Percentiles rank a stretch among this genome's conserved stretches.
Evolutionary conservation across 1,140 invertebrate species (phyloP).

Genomic region (Hylyphantes graminicola): DNA sequence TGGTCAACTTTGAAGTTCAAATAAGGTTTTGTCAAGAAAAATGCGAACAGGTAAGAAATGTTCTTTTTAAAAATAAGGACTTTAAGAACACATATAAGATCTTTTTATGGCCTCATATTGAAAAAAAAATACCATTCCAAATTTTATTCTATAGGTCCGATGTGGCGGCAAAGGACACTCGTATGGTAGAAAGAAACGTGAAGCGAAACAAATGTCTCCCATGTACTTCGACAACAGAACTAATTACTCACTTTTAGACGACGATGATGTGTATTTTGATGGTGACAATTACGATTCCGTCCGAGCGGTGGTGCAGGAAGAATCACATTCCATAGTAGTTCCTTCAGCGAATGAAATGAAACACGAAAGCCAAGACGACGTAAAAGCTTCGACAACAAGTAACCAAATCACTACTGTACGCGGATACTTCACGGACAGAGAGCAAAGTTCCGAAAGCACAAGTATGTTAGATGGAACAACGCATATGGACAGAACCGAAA

Average conservation of each 20-base stretch:
- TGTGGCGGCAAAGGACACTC: constrained; percentile 53
- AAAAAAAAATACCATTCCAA: too few relatives aligned
- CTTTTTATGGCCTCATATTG: too few relatives aligned
- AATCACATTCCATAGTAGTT: constrained; percentile 26
- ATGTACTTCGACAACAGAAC: constrained; percentile 7
- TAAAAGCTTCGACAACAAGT: constrained; percentile 10
- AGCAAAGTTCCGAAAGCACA: neutral
- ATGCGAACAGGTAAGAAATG: constrained; percentile 68
- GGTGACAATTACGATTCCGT: constrained; percentile 30
- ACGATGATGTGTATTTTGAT: constrained; percentile 57
- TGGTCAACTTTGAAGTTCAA: constrained; percentile 72
- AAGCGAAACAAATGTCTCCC: neutral
- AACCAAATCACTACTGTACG: too few relatives aligned
- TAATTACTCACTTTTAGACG: constrained; percentile 28
- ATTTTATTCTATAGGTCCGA: constrained; percentile 31
- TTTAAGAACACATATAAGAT: too few relatives aligned
- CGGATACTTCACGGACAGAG: neutral
- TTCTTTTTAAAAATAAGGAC: neutral
- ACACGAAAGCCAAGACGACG: neutral
- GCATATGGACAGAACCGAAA: neutral
- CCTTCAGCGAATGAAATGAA: neutral
- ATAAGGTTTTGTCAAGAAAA: constrained; percentile 71
- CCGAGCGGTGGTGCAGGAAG: constrained; percentile 50
- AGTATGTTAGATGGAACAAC: neutral
- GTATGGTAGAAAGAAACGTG: constrained; percentile 32